Percentiles rank a stretch among this genome's conserved stretches.
These are phyloP conservation scores for Trematocara marginatum DNA, from an alignment of 2,113 vertebrate species.

Conservation along the genomic window DNA sequence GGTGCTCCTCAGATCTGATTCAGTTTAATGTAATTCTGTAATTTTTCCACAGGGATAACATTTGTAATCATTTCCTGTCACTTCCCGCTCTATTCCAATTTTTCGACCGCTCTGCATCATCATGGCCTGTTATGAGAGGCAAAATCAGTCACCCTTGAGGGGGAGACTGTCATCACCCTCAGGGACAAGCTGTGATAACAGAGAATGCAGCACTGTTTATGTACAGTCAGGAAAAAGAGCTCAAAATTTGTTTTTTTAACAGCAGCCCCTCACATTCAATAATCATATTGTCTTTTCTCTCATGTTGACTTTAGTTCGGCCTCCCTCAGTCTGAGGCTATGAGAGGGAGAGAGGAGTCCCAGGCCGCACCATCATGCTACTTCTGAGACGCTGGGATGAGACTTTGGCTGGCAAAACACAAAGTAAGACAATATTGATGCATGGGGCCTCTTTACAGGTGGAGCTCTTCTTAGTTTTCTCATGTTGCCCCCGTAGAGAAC, in stretches of 20 bases:
- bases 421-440: slow-evolving; percentile 59
- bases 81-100: neutral
- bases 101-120: neutral
- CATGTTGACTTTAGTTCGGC: slow-evolving; percentile 37
- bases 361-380: slow-evolving; percentile 76
- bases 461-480: neutral
- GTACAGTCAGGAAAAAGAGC: neutral
- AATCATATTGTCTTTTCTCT: neutral
- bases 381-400: slow-evolving; percentile 76
- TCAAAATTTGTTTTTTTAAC: neutral
- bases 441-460: neutral
- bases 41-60: neutral
- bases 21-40: neutral
- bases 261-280: neutral
- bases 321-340: slow-evolving; percentile 76
- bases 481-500: neutral
- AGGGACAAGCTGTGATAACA: neutral
- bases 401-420: slow-evolving; percentile 70
- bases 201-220: neutral
- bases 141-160: neutral
- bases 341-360: slow-evolving; percentile 74
- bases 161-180: neutral
- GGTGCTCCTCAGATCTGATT: neutral
- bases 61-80: neutral
- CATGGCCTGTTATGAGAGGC: neutral